A percentile compares a stretch with the other conserved stretches of the same genome.
Conservation (phyloP, 2,797 vertebrate genomes). For the Ictinia mississippiensis region DNA sequence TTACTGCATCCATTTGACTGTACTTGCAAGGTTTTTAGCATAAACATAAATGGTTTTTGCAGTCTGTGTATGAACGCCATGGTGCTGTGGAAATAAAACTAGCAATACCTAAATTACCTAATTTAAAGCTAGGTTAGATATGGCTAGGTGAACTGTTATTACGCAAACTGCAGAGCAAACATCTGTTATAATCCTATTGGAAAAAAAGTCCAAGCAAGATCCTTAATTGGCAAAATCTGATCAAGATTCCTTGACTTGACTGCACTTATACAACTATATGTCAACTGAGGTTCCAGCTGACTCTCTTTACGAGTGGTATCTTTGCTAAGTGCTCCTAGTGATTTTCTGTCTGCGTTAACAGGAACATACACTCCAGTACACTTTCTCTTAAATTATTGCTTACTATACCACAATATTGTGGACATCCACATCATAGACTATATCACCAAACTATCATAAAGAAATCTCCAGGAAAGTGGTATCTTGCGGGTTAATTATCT, state of each 20-base stretch:
- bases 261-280: accelerated
- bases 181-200: background rate
- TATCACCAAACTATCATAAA: background rate
- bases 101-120: background rate
- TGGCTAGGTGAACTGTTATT: background rate
- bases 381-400: background rate
- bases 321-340: background rate
- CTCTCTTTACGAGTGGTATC: background rate
- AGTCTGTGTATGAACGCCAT: background rate
- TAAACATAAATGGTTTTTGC: background rate
- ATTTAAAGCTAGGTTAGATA: background rate
- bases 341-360: background rate
- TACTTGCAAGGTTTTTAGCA: background rate
- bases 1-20: background rate
- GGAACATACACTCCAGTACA: background rate
- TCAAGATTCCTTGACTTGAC: background rate
- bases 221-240: background rate
- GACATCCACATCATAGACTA: background rate
- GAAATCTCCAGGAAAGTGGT: background rate
- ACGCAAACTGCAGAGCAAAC: background rate
- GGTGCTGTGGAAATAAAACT: background rate
- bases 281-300: background rate
- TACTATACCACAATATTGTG: background rate
- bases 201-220: background rate
- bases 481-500: background rate